phyloP scores from a whole-genome alignment of 2,797 vertebrate genomes.

The Galaxias olidus region DNA sequence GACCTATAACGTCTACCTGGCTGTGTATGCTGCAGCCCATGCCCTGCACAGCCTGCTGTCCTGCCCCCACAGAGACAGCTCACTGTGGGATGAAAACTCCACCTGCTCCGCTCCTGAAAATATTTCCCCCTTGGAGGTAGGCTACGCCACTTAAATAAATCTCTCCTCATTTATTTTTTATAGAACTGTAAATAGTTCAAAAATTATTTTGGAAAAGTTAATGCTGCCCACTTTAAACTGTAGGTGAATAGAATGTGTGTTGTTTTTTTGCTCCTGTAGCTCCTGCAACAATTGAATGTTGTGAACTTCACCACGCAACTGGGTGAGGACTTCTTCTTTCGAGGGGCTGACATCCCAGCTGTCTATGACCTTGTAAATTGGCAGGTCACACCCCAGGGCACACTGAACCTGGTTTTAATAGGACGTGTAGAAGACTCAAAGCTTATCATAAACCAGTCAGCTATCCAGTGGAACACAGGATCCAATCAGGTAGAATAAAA shows the following conservation, averaged over 20 bases:
- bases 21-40: slow-evolving; percentile 73
- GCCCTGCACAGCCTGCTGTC: slow-evolving; percentile 67
- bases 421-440: slow-evolving; percentile 68
- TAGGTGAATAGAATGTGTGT: too few species aligned
- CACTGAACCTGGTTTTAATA: slow-evolving; percentile 53
- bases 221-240: too few species aligned
- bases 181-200: too few species aligned
- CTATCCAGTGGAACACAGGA: slow-evolving; percentile 70
- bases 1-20: slow-evolving; percentile 73
- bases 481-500: slow-evolving; percentile 44
- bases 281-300: slow-evolving; percentile 60
- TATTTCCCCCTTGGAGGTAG: slow-evolving; percentile 63
- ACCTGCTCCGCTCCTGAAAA: slow-evolving; percentile 50
- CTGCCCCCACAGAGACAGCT: slow-evolving; percentile 43
- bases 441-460: slow-evolving; percentile 65
- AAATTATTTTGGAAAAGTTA: too few species aligned
- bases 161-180: too few species aligned
- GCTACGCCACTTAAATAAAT: background rate
- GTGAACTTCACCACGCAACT: slow-evolving; percentile 72
- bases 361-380: slow-evolving; percentile 79
- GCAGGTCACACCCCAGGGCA: slow-evolving; percentile 59
- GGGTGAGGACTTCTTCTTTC: slow-evolving; percentile 70
- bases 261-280: slow-evolving; percentile 43
- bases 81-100: slow-evolving; percentile 24
- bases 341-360: slow-evolving; percentile 61